Base-by-base conservation (phyloP, 2,113 vertebrate species). In the Entelurus aequoreus region DNA sequence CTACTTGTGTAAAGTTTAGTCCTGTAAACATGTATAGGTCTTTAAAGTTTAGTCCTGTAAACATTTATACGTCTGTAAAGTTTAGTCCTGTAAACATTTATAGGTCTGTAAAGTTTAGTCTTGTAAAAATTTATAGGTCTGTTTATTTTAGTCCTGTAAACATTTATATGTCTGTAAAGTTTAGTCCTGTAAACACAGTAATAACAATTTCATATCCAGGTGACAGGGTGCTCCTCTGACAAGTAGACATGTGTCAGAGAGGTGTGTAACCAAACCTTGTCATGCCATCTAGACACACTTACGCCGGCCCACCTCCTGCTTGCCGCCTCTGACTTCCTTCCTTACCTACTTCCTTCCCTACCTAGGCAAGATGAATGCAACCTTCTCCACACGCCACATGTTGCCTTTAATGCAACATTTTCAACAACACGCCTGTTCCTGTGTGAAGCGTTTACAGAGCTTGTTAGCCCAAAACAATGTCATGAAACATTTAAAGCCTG, bases 401-500 rank as follows among this genome's bases (percentile, higher is more conserved):
- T 54, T 6, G 48, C 67, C 66, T 78, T 81, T 82, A 70, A 77
- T 77, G 83, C 84, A 72, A 82, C 75, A 76, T 83, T 84, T 83
- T 48, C 65, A 69, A 68, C 79, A 67, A 81, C 77, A 79, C 69
- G 77, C 55, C 46, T 13, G 7, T 13, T 59, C 72, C 62, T 42
- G 72, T 79, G 79, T 82, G 75, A 72, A 78, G 81, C 81, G 65
- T 81, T 86, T 87, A 84, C 71, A 78, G 74, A 82, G 79, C 85
- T 80, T 80, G 81, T 80, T 82, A 74, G 76, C 84, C 86, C 67
- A 86, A 88, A 90, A 87, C 85, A 83, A 79, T 73, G 81, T 77
- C 75, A 89, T 92, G 88, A 91, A 92, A 91, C 81, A 92, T 92
- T 91, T 88, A 91, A 65, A 78, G 63, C 35, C 60, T 83, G 82